Percentiles rank a stretch among this genome's conserved stretches.
phyloP scores from a whole-genome alignment of 2,113 vertebrate species.

The Hymenochirus boettgeri region DNA sequence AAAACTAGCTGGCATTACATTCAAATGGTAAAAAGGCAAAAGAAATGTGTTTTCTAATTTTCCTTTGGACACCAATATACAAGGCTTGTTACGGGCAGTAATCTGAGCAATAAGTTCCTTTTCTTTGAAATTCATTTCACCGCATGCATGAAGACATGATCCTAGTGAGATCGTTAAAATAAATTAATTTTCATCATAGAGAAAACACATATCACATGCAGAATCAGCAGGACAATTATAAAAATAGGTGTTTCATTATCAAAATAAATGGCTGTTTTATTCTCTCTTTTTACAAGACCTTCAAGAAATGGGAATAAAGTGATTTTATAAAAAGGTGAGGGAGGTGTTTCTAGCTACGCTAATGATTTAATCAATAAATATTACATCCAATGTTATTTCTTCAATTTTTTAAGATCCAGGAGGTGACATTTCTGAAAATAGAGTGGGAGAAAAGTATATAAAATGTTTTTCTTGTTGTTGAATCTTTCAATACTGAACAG shows the following conservation, averaged over 20 bases:
- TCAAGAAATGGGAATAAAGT: slow-evolving; percentile 61
- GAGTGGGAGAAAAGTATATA: too few species aligned
- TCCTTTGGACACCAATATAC: too few species aligned
- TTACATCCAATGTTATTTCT: too few species aligned
- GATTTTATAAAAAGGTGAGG: slow-evolving; percentile 53
- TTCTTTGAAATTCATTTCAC: background rate
- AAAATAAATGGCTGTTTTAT: slow-evolving; percentile 52
- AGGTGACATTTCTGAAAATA: too few species aligned
- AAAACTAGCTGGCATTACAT: too few species aligned
- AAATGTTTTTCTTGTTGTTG: too few species aligned
- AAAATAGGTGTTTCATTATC: slow-evolving; percentile 22
- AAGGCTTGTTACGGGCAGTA: background rate
- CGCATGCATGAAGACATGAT: background rate
- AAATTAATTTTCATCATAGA: slow-evolving; percentile 19
- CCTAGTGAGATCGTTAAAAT: slow-evolving; percentile 7
- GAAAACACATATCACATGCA: slow-evolving; percentile 1
- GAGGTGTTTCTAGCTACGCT: background rate
- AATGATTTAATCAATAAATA: too few species aligned
- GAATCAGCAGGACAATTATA: slow-evolving; percentile 4
- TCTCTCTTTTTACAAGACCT: slow-evolving; percentile 61
- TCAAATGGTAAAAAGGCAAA: too few species aligned
- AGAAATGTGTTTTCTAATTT: too few species aligned
- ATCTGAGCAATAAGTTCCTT: background rate
- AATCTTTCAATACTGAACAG: too few species aligned
- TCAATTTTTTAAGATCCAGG: too few species aligned